Percentiles rank a stretch among this genome's conserved stretches.
Evolutionary conservation across 2,888 invertebrate genomes (phyloP).

Genomic region (Cryptus viduatorius): DNA sequence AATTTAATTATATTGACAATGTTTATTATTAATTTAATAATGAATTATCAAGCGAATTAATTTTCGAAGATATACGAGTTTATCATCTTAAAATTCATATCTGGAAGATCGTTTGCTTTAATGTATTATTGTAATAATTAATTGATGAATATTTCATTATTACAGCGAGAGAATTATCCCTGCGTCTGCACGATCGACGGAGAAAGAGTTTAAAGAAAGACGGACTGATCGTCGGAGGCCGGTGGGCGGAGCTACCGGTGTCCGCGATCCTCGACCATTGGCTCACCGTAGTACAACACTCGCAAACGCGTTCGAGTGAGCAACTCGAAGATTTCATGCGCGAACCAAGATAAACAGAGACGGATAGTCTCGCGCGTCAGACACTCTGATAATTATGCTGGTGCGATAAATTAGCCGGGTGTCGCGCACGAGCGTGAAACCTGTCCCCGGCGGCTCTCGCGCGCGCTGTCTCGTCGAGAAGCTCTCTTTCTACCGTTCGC

Average conservation of each 20-base stretch:
- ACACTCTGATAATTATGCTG: slow-evolving; percentile 78
- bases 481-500: slow-evolving; percentile 60
- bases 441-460: slow-evolving; percentile 73
- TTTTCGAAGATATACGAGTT: no score
- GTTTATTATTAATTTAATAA: no score
- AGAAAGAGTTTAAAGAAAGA: slow-evolving; percentile 16
- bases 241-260: slow-evolving; percentile 61
- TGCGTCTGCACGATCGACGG: neutral
- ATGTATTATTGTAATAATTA: no score
- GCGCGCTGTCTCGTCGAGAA: slow-evolving; percentile 61
- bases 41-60: no score
- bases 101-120: no score
- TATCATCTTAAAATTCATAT: no score
- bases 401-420: slow-evolving; percentile 79
- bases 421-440: slow-evolving; percentile 79
- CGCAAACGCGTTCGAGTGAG: slow-evolving; percentile 30
- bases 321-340: neutral
- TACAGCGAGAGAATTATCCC: neutral
- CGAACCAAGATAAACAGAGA: slow-evolving; percentile 24
- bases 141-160: no score
- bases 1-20: no score
- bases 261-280: slow-evolving; percentile 51
- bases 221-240: slow-evolving; percentile 17
- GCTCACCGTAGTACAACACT: slow-evolving; percentile 16
- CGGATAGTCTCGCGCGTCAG: slow-evolving; percentile 29